Base-by-base conservation (phyloP, 2,113 vertebrate genomes). In the Eulemur rufifrons region DNA sequence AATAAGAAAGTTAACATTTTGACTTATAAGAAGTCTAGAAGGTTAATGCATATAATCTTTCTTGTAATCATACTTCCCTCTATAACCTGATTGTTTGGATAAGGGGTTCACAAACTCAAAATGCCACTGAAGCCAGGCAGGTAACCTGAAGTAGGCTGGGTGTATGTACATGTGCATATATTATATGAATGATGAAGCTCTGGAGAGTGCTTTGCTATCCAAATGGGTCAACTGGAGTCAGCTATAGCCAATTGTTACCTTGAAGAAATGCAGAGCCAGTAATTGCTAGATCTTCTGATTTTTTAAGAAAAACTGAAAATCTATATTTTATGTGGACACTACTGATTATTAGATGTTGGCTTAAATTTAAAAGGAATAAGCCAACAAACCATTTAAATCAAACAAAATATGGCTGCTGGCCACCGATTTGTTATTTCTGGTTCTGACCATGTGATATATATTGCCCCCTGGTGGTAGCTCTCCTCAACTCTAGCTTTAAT, bases 381-480 rank as follows among this genome's bases (percentile, higher is more conserved):
- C 52, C 76, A 92, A 89, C 42, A 90, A 89, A 82, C n/a, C 37
- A 92, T 68, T 45, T 77, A 50, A 95, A 34, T 69, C 47, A 88
- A 83, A 71, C 13, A 83, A 95, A 95, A 89, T 34, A 95, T 86
- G 71, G 73, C 73, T 85, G 18, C 66, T 45, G 13, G 59, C 23
- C 56, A 94, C 73, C 47, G 42, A 61, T 81, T 78, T 88, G 85
- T 76, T 69, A 27, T 71, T 34, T 59, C 59, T 71, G 25, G 29
- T 88, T 97, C 68, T 89, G 91, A 86, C 66, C 89, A 93, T 21
- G 78, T 86, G 93, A 86, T 81, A 69, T 94, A 61, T 77, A 68
- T 93, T 95, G 93, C 89, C 95, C 82, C 27, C 95, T 97, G 56
- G 83, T 97, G 95, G 86, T 85, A 23, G 39, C 20, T 91, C 95